Evolutionary conservation across 2,888 invertebrate genomes (phyloP).

Genomic region (Galerucella nymphaeae): DNA sequence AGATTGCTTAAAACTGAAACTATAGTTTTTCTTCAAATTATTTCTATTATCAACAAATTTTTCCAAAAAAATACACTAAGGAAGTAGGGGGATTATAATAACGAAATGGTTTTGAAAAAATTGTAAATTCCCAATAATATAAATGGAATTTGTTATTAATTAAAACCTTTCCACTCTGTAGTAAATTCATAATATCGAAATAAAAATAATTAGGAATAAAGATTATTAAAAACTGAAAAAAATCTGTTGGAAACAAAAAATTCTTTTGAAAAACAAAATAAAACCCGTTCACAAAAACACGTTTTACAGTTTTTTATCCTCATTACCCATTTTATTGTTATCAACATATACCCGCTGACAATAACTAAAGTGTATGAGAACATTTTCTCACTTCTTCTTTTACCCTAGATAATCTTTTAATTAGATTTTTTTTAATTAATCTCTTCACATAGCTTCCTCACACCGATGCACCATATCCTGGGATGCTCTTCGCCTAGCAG

Average conservation of each 20-base stretch:
- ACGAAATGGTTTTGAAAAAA: too few species aligned
- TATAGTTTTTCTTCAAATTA: too few species aligned
- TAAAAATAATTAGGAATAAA: too few species aligned
- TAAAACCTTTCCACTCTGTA: too few species aligned
- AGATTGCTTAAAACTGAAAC: too few species aligned
- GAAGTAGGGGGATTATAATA: too few species aligned
- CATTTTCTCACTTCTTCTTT: slow-evolving; percentile 31
- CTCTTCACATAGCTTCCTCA: slow-evolving; percentile 39
- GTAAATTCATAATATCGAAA: too few species aligned
- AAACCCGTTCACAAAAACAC: neutral
- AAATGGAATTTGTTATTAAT: too few species aligned
- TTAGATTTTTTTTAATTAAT: slow-evolving; percentile 51
- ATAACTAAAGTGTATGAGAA: slow-evolving; percentile 25
- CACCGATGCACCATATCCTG: slow-evolving; percentile 31
- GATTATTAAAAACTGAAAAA: neutral
- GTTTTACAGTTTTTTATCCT: neutral
- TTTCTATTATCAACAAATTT: too few species aligned
- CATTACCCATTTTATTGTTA: slow-evolving; percentile 20
- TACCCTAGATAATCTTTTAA: slow-evolving; percentile 50
- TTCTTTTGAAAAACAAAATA: neutral
- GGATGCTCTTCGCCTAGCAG: slow-evolving; percentile 46
- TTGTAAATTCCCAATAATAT: too few species aligned
- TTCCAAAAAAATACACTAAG: too few species aligned
- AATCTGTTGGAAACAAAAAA: neutral
- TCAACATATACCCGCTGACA: slow-evolving; percentile 21